Conservation (phyloP, 2,797 vertebrate genomes). For the Garrulus glandarius region DNA sequence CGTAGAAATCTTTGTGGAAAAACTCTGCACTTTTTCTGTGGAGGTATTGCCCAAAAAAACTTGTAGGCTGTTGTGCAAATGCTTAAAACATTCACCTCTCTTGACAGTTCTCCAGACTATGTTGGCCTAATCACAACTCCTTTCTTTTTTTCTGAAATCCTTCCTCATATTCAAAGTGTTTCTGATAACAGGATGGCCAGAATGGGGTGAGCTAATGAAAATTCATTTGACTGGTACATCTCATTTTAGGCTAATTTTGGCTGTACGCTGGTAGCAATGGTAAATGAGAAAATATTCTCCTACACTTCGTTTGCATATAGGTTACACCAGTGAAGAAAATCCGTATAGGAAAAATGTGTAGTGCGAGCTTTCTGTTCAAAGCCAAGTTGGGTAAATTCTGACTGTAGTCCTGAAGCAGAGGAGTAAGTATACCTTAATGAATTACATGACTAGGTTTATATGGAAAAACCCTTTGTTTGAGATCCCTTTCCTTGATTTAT, state of each 20-base stretch:
- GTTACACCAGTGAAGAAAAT: neutral
- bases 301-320: neutral
- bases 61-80: neutral
- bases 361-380: neutral
- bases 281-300: neutral
- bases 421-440: neutral
- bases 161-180: neutral
- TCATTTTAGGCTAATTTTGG: neutral
- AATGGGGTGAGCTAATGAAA: neutral
- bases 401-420: neutral
- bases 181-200: neutral
- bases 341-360: neutral
- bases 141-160: neutral
- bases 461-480: neutral
- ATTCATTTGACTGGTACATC: neutral
- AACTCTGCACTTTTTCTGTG: neutral
- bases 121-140: neutral
- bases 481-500: neutral
- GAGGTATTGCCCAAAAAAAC: neutral
- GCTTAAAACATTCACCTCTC: neutral
- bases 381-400: neutral
- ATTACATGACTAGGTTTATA: neutral
- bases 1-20: neutral
- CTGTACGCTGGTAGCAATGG: neutral
- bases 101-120: neutral